phyloP scores from a whole-genome alignment of 2,113 vertebrate species.

The Poeciliopsis prolifica region DNA sequence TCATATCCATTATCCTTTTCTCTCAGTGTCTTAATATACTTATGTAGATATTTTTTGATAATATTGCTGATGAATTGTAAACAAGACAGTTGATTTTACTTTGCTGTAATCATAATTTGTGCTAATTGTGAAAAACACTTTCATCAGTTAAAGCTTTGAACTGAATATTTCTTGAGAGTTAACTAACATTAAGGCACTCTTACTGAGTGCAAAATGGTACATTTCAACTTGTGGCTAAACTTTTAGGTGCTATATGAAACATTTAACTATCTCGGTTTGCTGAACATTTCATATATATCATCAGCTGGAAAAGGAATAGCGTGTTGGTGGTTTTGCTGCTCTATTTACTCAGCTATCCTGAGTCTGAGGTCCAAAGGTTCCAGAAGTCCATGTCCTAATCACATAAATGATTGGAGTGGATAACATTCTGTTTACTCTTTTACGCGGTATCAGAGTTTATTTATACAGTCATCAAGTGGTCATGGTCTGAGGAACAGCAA shows the following conservation, averaged over 20 bases:
- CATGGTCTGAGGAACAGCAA: constrained; percentile 64
- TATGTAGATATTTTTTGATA: too few relatives aligned
- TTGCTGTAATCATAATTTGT: neutral
- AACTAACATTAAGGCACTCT: constrained; percentile 36
- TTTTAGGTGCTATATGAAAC: neutral
- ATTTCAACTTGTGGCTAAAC: neutral
- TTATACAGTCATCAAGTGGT: constrained; percentile 61
- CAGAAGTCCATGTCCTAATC: constrained; percentile 64
- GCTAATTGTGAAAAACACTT: neutral
- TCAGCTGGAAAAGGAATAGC: neutral
- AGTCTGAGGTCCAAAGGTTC: constrained; percentile 32
- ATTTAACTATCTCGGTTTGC: neutral
- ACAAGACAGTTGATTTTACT: too few relatives aligned
- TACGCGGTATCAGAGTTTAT: constrained; percentile 51
- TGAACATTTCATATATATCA: neutral
- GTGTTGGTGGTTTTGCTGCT: neutral
- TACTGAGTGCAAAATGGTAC: constrained; percentile 34
- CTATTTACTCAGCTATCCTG: constrained; percentile 16
- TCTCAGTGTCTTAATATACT: neutral
- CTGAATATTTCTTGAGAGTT: constrained; percentile 47
- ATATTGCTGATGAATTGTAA: too few relatives aligned
- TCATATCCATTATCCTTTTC: constrained; percentile 23
- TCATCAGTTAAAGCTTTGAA: neutral
- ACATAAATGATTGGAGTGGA: constrained; percentile 60
- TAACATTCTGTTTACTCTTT: constrained; percentile 71